phyloP scores from a whole-genome alignment of 2,797 vertebrate species.

The Amblyopsis hoosieri region DNA sequence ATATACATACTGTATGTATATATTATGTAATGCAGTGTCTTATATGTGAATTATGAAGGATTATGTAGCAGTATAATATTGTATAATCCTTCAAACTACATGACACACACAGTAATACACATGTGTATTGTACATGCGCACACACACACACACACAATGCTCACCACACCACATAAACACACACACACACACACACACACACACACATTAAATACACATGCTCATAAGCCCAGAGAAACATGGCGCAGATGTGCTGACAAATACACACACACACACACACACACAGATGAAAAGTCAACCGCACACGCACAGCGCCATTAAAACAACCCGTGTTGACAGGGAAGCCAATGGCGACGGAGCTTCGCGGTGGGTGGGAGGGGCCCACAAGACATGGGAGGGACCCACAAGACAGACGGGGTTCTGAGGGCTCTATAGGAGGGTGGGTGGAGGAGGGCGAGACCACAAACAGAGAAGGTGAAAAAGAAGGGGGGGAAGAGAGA shows the following conservation, averaged over 20 bases:
- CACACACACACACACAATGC: neutral
- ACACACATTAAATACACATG: slow-evolving; percentile 50
- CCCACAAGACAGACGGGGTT: slow-evolving; percentile 49
- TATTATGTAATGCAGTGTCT: no score
- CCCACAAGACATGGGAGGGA: slow-evolving; percentile 46
- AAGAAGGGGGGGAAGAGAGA: neutral
- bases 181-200: slow-evolving; percentile 8
- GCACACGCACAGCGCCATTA: slow-evolving; percentile 19
- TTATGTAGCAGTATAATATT: no score
- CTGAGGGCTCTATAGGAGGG: slow-evolving; percentile 46
- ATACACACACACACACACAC: slow-evolving; percentile 13
- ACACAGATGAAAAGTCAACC: slow-evolving; percentile 29
- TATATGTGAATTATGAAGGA: no score
- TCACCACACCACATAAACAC: slow-evolving; percentile 9
- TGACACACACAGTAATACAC: neutral
- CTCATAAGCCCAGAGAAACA: slow-evolving; percentile 44
- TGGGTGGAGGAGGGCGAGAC: slow-evolving; percentile 7
- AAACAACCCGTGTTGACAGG: slow-evolving; percentile 41
- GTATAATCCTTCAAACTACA: no score
- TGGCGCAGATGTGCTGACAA: slow-evolving; percentile 49
- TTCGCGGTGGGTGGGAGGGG: slow-evolving; percentile 44
- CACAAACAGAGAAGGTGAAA: slow-evolving; percentile 10
- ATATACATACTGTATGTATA: no score
- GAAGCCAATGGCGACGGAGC: slow-evolving; percentile 54
- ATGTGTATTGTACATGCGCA: neutral